These are phyloP conservation scores for Antigone vipio DNA, from an alignment of 2,113 vertebrate genomes.

Conservation along the genomic window DNA sequence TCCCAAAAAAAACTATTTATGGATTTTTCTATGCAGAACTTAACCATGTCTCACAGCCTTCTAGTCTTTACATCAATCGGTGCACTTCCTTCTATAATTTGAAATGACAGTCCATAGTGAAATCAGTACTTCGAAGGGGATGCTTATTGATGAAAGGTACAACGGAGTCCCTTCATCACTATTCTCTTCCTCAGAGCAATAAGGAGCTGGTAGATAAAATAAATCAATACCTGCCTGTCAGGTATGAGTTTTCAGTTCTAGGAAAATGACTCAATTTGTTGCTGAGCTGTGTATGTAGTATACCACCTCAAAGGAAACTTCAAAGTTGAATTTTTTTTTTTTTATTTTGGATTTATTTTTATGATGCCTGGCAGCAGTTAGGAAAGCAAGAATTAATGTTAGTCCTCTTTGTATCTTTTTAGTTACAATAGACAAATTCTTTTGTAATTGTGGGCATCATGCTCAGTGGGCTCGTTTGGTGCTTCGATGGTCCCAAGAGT, in stretches of 20 bases:
- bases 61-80: neutral
- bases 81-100: neutral
- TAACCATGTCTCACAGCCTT: neutral
- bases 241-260: neutral
- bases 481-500: neutral
- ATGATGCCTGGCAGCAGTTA: neutral
- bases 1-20: neutral
- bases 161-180: neutral
- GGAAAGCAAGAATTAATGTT: neutral
- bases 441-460: neutral
- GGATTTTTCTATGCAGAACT: neutral
- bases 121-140: neutral
- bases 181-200: neutral
- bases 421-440: neutral
- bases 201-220: neutral
- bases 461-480: neutral
- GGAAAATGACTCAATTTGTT: neutral
- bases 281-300: neutral
- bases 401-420: neutral
- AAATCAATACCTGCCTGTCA: neutral
- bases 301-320: neutral
- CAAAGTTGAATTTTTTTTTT: neutral
- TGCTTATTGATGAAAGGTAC: neutral
- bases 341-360: neutral
- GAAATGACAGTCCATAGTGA: neutral